Conservation (phyloP, 2,797 vertebrate species). For the Tamandua tetradactyla region DNA sequence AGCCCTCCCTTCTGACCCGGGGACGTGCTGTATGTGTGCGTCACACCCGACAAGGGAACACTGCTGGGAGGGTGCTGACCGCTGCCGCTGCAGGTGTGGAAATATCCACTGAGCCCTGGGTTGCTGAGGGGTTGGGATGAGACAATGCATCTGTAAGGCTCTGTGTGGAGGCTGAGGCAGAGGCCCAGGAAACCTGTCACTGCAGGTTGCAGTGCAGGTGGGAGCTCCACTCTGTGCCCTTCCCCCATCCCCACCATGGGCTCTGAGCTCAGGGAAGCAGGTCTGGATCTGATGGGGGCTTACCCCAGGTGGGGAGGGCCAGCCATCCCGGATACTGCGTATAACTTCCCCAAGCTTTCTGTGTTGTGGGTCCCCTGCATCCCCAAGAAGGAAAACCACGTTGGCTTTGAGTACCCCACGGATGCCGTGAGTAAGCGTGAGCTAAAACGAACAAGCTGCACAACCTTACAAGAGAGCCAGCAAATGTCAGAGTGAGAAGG, state of each 20-base stretch:
- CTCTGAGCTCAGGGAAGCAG: background rate
- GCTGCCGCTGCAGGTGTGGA: too few species aligned
- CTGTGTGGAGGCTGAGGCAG: background rate
- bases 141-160: too few species aligned
- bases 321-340: background rate
- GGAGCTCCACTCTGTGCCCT: too few species aligned
- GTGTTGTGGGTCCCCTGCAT: background rate
- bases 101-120: background rate
- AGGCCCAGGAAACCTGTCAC: too few species aligned
- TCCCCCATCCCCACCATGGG: fast-evolving
- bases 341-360: background rate
- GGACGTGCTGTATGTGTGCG: background rate
- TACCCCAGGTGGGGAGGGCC: too few species aligned
- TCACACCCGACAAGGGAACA: background rate
- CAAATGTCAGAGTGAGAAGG: too few species aligned
- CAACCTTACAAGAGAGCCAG: background rate
- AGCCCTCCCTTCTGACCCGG: background rate
- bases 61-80: background rate
- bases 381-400: background rate
- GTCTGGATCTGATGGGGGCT: background rate
- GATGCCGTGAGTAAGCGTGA: background rate
- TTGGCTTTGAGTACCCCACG: background rate
- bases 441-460: background rate
- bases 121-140: background rate
- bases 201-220: too few species aligned